A percentile compares a stretch with the other conserved stretches of the same genome.
phyloP scores from a whole-genome alignment of 2,113 vertebrate genomes.

The Cathartes aura region DNA sequence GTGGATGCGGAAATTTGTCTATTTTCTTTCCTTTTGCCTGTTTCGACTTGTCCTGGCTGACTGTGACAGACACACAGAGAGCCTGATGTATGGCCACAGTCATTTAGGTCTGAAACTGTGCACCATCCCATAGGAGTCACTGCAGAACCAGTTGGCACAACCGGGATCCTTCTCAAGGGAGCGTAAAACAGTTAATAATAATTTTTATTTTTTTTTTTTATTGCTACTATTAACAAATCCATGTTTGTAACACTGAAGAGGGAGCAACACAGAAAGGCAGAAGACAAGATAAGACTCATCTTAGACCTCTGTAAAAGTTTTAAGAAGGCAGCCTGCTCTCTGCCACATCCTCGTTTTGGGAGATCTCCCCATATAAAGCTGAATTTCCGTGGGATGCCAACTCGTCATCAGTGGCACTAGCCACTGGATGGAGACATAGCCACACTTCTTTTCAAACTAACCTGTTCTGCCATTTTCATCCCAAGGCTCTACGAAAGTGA shows the following conservation, averaged over 20 bases:
- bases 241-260: neutral
- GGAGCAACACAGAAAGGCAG: neutral
- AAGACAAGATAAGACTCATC: neutral
- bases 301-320: neutral
- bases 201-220: neutral
- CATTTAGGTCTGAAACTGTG: neutral
- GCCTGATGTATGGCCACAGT: neutral
- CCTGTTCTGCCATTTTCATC: neutral
- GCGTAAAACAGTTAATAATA: neutral
- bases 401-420: neutral
- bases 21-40: slow-evolving; percentile 65
- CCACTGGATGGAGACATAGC: neutral
- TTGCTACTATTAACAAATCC: neutral
- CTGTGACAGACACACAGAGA: slow-evolving; percentile 16
- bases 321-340: neutral
- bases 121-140: neutral
- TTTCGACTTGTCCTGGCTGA: slow-evolving; percentile 49
- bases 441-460: neutral
- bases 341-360: neutral
- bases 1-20: slow-evolving; percentile 74
- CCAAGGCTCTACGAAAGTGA: neutral
- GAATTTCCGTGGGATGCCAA: neutral
- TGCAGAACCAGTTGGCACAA: neutral
- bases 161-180: neutral
- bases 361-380: neutral